These are phyloP conservation scores for Sesamia inferens DNA, from an alignment of 2,888 invertebrate genomes.

Conservation along the genomic window DNA sequence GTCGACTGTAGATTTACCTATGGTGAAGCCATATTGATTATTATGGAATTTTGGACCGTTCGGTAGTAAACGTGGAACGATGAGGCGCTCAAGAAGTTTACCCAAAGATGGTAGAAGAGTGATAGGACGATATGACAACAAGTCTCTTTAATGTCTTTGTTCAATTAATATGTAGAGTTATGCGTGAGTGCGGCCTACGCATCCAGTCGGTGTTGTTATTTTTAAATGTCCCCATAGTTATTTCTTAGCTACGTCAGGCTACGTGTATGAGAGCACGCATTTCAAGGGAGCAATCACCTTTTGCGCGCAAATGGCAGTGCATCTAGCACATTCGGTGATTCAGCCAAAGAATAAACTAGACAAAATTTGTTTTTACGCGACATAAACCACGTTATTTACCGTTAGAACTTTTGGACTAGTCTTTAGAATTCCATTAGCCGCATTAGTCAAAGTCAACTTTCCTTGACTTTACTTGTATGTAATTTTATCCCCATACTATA, in stretches of 20 bases:
- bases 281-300: constrained; percentile 71
- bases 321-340: constrained; percentile 57
- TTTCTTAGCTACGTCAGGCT: constrained; percentile 38
- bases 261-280: constrained; percentile 56
- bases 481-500: neutral
- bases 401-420: neutral
- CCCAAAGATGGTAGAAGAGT: too few relatives aligned
- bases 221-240: constrained; percentile 68
- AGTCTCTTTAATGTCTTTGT: constrained; percentile 32
- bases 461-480: neutral
- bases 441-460: neutral
- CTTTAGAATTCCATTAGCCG: neutral
- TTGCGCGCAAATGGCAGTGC: constrained; percentile 38
- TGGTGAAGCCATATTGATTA: too few relatives aligned
- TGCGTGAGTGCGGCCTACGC: constrained; percentile 45
- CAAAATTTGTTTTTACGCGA: constrained; percentile 7
- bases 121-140: too few relatives aligned
- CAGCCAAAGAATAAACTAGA: constrained; percentile 59
- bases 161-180: constrained; percentile 38
- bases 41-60: too few relatives aligned
- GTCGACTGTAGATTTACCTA: too few relatives aligned
- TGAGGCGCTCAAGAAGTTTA: too few relatives aligned
- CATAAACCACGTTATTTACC: constrained; percentile 9
- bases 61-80: too few relatives aligned
- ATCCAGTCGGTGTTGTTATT: constrained; percentile 60